phyloP scores from a whole-genome alignment of 1,140 invertebrate species.

The Chironomus striatipennis region DNA sequence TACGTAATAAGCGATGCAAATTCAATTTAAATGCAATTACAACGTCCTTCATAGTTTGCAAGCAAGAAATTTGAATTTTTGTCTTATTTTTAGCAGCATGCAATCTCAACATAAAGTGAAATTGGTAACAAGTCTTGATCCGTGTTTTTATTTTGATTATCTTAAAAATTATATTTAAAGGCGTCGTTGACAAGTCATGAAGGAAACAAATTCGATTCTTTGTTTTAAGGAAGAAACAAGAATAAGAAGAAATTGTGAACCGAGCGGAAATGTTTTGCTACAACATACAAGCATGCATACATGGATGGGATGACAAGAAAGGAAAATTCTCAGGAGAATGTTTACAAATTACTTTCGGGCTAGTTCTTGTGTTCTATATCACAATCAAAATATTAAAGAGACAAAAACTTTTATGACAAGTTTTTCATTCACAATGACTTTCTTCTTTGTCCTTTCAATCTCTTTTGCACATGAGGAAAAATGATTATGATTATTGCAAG shows the following conservation, averaged over 20 bases:
- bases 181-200: not conserved
- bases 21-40: not conserved
- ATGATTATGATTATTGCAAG: not conserved
- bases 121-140: not conserved
- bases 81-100: not conserved
- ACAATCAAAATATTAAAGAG: not conserved
- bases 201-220: not conserved
- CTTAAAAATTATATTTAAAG: not conserved
- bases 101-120: not conserved
- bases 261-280: not conserved
- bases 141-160: not conserved
- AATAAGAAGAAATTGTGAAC: not conserved
- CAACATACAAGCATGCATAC: not conserved
- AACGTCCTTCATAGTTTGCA: not conserved
- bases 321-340: not conserved
- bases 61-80: not conserved
- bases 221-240: not conserved
- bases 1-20: not conserved
- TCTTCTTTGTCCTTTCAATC: not conserved
- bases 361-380: too few relatives aligned
- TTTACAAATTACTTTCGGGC: slow-evolving; percentile 10
- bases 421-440: not conserved
- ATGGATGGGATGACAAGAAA: not conserved
- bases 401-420: not conserved
- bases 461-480: not conserved